Conservation (phyloP, 64 coral and sea anemone species). For the Platygyra sinensis region DNA sequence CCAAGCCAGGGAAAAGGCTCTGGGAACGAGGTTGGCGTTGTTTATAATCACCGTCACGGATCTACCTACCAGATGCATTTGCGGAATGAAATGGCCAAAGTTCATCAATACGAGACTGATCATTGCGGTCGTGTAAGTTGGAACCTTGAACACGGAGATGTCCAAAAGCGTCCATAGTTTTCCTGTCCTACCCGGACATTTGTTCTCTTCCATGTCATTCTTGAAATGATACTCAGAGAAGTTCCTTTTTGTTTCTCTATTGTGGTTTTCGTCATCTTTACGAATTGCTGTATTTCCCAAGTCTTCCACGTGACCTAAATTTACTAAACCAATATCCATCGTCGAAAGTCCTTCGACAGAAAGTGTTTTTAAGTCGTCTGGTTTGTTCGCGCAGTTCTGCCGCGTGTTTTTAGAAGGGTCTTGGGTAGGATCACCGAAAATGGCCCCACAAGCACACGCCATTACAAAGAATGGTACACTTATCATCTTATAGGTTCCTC, state of each 20-base stretch:
- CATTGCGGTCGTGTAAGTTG: neutral
- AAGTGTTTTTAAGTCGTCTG: neutral
- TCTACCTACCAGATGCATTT: neutral
- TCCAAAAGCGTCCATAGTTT: neutral
- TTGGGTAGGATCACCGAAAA: neutral
- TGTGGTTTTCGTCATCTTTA: neutral
- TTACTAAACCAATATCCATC: neutral
- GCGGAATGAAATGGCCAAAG: neutral
- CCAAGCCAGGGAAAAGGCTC: too few relatives aligned
- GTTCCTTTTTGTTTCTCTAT: neutral
- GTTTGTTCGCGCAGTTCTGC: neutral
- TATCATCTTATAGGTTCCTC: conserved; percentile 3
- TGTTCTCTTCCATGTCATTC: too few relatives aligned
- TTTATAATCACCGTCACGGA: too few relatives aligned
- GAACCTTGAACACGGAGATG: neutral
- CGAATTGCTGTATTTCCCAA: neutral
- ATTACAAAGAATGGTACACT: neutral
- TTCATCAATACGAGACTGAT: neutral
- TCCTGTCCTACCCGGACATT: neutral
- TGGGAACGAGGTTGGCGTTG: too few relatives aligned
- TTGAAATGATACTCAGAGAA: too few relatives aligned
- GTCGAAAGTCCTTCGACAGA: neutral
- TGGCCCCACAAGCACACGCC: neutral
- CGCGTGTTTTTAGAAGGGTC: neutral
- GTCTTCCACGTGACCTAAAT: neutral